These are phyloP conservation scores for Thysanoteuthis rhombus DNA, from an alignment of 2,888 invertebrate species.

Conservation along the genomic window DNA sequence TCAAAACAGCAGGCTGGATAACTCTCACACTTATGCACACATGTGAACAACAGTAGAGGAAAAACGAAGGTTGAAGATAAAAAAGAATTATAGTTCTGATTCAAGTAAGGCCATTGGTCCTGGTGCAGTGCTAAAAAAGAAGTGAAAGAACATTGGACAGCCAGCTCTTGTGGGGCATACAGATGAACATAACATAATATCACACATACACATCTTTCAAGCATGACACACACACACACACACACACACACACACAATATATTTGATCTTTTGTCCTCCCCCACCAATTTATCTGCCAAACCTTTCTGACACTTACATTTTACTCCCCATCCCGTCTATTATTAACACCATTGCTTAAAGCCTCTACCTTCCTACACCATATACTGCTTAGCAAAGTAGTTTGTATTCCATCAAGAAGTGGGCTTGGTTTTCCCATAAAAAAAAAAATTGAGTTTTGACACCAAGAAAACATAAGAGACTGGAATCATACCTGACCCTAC, in stretches of 20 bases:
- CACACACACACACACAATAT: not conserved
- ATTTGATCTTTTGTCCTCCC: not conserved
- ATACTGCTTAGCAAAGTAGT: not conserved
- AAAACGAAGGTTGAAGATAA: no score
- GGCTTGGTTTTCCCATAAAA: not conserved
- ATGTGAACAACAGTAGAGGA: no score
- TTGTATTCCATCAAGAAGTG: not conserved
- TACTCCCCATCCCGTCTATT: not conserved
- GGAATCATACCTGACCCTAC: not conserved
- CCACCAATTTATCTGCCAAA: not conserved
- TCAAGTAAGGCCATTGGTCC: no score
- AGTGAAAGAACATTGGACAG: no score
- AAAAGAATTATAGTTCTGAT: no score
- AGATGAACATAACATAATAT: not conserved
- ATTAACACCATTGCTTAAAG: not conserved
- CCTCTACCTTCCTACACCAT: not conserved
- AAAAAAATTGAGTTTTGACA: not conserved
- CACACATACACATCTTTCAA: not conserved
- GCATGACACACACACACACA: no score
- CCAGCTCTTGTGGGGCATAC: no score
- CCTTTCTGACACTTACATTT: not conserved
- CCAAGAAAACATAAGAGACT: not conserved
- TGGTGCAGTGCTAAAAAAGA: no score
- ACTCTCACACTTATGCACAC: no score
- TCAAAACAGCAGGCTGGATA: no score